Conservation (phyloP, 2,888 invertebrate genomes). For the Nycteola revayana region DNA sequence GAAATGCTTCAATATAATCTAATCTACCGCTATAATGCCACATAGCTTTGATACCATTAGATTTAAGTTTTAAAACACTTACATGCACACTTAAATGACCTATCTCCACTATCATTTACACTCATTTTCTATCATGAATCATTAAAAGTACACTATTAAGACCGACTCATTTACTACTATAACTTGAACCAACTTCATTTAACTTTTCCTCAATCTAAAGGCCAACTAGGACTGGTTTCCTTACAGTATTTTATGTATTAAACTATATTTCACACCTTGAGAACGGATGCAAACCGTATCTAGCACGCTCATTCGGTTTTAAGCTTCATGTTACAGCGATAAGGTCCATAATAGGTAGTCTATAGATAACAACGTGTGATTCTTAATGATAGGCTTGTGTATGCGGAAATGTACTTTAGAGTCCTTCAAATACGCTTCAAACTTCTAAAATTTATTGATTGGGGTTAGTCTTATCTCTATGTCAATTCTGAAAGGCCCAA, state of each 20-base stretch:
- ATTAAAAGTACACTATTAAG: slow-evolving; percentile 34
- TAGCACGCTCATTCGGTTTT: slow-evolving; percentile 17
- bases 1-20: too few relatives aligned
- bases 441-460: slow-evolving; percentile 6
- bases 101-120: slow-evolving; percentile 31
- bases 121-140: slow-evolving; percentile 27
- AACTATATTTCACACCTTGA: slow-evolving; percentile 32
- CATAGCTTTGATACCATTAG: neutral
- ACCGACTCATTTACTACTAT: slow-evolving; percentile 16
- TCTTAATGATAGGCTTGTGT: slow-evolving; percentile 10
- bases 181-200: slow-evolving; percentile 24
- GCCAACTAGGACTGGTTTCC: slow-evolving; percentile 21
- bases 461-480: slow-evolving; percentile 22
- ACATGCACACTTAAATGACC: slow-evolving; percentile 15
- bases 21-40: neutral
- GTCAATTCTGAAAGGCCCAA: slow-evolving; percentile 32
- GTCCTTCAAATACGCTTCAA: slow-evolving; percentile 10
- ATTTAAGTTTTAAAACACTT: neutral
- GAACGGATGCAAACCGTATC: slow-evolving; percentile 25
- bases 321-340: slow-evolving; percentile 15
- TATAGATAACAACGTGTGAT: slow-evolving; percentile 17
- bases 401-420: slow-evolving; percentile 15
- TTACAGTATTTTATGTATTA: slow-evolving; percentile 21
- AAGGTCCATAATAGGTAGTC: slow-evolving; percentile 19
- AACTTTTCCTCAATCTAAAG: slow-evolving; percentile 11